phyloP scores from a whole-genome alignment of 2,113 vertebrate species.

The Dinomys branickii region DNA sequence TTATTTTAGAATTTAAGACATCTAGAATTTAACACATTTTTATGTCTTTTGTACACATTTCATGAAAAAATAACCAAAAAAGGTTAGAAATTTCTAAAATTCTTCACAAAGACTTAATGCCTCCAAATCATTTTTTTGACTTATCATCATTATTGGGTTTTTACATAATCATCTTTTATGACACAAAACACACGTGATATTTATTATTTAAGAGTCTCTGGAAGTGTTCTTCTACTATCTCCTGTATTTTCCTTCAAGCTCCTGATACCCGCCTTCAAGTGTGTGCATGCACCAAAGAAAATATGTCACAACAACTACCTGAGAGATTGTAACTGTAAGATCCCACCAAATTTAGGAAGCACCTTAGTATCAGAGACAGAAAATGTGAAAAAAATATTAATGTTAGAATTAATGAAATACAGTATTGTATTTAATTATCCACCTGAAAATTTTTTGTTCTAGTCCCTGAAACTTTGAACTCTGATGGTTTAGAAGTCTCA shows the following conservation, averaged over 20 bases:
- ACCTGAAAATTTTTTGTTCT: neutral
- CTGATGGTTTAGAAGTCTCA: neutral
- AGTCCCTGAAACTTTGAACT: neutral
- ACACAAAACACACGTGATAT: conserved; percentile 15
- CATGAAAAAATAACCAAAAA: neutral
- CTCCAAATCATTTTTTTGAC: neutral
- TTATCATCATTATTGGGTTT: neutral
- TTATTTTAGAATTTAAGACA: conserved; percentile 1
- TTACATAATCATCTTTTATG: neutral
- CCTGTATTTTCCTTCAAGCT: conserved; percentile 1
- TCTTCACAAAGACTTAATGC: neutral
- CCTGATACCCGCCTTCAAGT: neutral
- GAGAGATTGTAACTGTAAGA: neutral
- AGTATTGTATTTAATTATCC: neutral
- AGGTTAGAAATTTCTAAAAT: conserved; percentile 26
- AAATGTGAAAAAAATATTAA: neutral
- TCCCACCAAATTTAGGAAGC: neutral
- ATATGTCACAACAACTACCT: neutral
- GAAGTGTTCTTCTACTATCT: neutral
- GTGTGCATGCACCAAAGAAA: neutral
- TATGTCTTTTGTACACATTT: neutral
- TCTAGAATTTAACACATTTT: neutral
- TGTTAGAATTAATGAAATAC: neutral
- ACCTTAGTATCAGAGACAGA: neutral
- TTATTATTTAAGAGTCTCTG: neutral